Evolutionary conservation across 2,888 invertebrate species (phyloP).

Genomic region (Flabesymbios commensalis): DNA sequence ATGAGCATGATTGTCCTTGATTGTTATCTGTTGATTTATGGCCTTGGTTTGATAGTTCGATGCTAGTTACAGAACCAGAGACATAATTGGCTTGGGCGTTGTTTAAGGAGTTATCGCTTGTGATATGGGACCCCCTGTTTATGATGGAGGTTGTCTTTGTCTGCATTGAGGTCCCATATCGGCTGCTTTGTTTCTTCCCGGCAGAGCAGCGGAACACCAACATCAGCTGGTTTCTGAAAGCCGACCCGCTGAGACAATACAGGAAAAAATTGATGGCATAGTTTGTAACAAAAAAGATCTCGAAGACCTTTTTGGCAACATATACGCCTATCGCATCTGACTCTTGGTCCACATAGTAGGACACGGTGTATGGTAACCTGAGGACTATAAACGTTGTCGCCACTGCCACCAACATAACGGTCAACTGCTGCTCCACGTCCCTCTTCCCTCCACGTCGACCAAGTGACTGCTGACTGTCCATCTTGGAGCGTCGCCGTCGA

Average conservation of each 20-base stretch:
- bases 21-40: too few species aligned
- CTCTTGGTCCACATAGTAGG: constrained; percentile 10
- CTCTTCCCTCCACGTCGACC: not conserved
- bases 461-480: not conserved
- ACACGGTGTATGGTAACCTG: constrained; percentile 13
- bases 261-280: constrained; percentile 15
- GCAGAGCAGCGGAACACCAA: not conserved
- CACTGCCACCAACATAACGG: constrained; percentile 16
- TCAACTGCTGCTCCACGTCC: constrained; percentile 7
- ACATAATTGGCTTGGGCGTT: too few species aligned
- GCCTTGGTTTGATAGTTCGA: too few species aligned
- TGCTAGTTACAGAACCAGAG: too few species aligned
- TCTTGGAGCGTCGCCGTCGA: not conserved
- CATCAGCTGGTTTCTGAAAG: not conserved
- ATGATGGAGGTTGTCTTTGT: too few species aligned
- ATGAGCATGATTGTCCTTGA: too few species aligned
- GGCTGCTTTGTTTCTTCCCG: too few species aligned
- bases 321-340: too few species aligned
- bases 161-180: too few species aligned
- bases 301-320: not conserved
- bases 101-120: too few species aligned
- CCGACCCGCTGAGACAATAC: constrained; percentile 5
- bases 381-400: constrained; percentile 9
- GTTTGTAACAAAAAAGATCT: constrained; percentile 4
- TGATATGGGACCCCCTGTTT: too few species aligned